Conservation (phyloP, 2,797 vertebrate species). For the Simalia tracyae region DNA sequence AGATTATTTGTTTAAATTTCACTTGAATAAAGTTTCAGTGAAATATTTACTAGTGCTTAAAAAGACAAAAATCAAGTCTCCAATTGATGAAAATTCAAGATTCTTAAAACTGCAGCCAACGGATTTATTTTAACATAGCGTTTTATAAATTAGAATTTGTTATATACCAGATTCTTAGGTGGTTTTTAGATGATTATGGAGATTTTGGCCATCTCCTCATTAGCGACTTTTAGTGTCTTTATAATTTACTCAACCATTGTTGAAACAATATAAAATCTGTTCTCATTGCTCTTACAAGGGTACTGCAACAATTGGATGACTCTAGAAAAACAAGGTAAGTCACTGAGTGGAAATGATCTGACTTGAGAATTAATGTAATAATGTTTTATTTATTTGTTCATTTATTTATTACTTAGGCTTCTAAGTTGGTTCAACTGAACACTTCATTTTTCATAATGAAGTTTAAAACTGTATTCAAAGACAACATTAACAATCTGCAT, state of each 20-base stretch:
- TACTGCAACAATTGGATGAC: background rate
- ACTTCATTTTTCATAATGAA: background rate
- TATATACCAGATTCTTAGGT: background rate
- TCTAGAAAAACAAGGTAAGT: background rate
- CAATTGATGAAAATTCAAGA: background rate
- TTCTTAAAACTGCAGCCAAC: background rate
- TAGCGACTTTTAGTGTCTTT: background rate
- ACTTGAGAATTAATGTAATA: background rate
- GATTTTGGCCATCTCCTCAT: background rate
- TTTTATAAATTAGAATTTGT: background rate
- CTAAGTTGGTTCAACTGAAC: background rate
- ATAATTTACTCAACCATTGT: background rate
- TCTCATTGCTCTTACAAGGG: background rate
- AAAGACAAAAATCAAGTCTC: background rate
- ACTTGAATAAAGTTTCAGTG: background rate
- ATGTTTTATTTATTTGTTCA: background rate
- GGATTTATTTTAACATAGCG: background rate
- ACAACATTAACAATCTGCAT: no score
- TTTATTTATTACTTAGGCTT: background rate
- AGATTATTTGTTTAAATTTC: background rate
- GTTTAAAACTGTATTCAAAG: no score
- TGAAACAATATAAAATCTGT: background rate
- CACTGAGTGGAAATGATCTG: background rate
- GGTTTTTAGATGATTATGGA: background rate
- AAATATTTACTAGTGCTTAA: slow-evolving; percentile 1